These are phyloP conservation scores for Synergus gifuensis DNA, from an alignment of 2,888 invertebrate species.

Conservation along the genomic window DNA sequence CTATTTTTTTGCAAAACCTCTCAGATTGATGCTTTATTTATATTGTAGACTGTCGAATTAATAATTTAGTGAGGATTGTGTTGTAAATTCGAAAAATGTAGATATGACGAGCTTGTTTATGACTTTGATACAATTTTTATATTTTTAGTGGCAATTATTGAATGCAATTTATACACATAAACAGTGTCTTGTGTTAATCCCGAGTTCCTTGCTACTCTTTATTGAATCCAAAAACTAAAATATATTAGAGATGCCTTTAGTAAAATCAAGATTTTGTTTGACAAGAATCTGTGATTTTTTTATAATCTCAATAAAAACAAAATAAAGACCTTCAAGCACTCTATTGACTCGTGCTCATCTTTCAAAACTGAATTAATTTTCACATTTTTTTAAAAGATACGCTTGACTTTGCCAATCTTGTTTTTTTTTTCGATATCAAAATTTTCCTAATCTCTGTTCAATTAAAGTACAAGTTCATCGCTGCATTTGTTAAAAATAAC, in stretches of 20 bases:
- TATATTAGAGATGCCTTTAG: conserved; percentile 16
- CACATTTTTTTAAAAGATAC: neutral
- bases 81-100: conserved; percentile 15
- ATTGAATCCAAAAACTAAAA: conserved; percentile 21
- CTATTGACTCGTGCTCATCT: conserved; percentile 1
- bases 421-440: neutral
- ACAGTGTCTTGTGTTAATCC: conserved; percentile 14
- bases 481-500: neutral
- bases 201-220: conserved; percentile 29
- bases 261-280: too few species aligned
- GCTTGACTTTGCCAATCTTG: neutral
- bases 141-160: neutral
- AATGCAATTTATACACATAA: conserved; percentile 26
- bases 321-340: conserved; percentile 27
- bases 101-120: neutral
- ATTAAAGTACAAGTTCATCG: neutral
- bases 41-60: neutral
- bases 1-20: neutral
- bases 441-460: conserved; percentile 9
- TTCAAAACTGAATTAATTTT: conserved; percentile 11
- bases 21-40: neutral
- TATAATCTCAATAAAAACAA: conserved; percentile 9
- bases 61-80: conserved; percentile 1
- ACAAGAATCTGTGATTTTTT: neutral
- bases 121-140: conserved; percentile 15